Evolutionary conservation across 2,113 vertebrate species (phyloP).

Genomic region (human): DNA sequence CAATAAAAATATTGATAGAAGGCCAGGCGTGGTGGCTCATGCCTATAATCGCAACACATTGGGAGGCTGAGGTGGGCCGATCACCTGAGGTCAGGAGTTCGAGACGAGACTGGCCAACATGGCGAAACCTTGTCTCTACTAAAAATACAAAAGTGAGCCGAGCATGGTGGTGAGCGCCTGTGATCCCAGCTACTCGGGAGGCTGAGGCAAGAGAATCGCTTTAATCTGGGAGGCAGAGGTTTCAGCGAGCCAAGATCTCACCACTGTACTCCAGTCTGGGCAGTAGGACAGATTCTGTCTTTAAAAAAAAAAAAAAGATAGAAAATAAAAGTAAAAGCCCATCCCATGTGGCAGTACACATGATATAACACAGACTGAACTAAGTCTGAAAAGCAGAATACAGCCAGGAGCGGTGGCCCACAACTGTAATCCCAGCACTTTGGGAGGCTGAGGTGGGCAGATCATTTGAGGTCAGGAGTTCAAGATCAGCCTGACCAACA

Average conservation of each 20-base stretch:
- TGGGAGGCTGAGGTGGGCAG: background rate
- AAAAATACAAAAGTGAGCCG: background rate
- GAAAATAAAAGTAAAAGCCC: background rate
- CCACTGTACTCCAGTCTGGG: background rate
- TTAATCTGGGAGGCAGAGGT: background rate
- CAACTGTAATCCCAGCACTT: background rate
- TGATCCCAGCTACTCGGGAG: background rate
- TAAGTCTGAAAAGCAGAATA: no score
- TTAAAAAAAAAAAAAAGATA: background rate
- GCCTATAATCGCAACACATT: background rate
- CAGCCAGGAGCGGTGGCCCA: fast-evolving
- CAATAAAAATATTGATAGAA: background rate
- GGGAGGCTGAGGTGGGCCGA: background rate
- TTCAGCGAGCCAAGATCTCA: background rate
- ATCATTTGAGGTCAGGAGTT: background rate
- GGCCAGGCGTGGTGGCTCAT: background rate
- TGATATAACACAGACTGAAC: background rate
- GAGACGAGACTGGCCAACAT: background rate
- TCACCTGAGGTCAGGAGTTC: background rate
- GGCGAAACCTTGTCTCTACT: background rate
- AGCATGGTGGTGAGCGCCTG: background rate
- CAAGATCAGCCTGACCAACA: background rate
- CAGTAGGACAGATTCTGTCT: background rate
- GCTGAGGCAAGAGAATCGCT: background rate
- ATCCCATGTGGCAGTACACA: fast-evolving